Evolutionary conservation across 2,888 invertebrate species (phyloP).

Genomic region (Sisyra terminalis): DNA sequence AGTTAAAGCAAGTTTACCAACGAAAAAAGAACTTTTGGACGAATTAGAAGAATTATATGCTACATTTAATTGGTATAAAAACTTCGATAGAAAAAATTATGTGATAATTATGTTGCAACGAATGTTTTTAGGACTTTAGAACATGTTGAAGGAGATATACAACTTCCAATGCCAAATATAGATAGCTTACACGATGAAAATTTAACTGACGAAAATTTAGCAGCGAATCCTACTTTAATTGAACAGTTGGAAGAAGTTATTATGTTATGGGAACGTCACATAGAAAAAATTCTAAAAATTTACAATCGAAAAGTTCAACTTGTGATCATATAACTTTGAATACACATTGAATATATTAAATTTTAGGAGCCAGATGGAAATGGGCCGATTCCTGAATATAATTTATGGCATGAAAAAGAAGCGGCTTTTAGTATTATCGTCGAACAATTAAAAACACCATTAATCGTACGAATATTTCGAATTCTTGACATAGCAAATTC

Average conservation of each 20-base stretch:
- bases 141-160: slow-evolving; percentile 59
- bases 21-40: slow-evolving; percentile 30
- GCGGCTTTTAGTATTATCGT: slow-evolving; percentile 58
- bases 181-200: slow-evolving; percentile 26
- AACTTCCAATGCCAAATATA: slow-evolving; percentile 44
- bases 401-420: slow-evolving; percentile 72
- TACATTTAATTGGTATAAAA: slow-evolving; percentile 30
- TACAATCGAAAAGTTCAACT: slow-evolving; percentile 32
- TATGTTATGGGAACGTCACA: slow-evolving; percentile 47
- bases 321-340: not conserved
- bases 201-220: slow-evolving; percentile 19
- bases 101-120: too few relatives aligned
- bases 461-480: slow-evolving; percentile 41
- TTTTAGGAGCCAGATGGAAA: slow-evolving; percentile 42
- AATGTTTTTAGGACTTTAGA: slow-evolving; percentile 42
- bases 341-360: not conserved
- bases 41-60: slow-evolving; percentile 33
- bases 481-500: slow-evolving; percentile 38
- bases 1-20: slow-evolving; percentile 16
- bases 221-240: slow-evolving; percentile 32
- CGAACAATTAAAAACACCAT: slow-evolving; percentile 65
- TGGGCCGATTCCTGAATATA: slow-evolving; percentile 71
- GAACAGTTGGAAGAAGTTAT: slow-evolving; percentile 43
- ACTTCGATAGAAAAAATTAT: not conserved
- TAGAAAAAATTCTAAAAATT: slow-evolving; percentile 36